phyloP scores from a whole-genome alignment of 1,140 invertebrate species.

The Cherax destructor region DNA sequence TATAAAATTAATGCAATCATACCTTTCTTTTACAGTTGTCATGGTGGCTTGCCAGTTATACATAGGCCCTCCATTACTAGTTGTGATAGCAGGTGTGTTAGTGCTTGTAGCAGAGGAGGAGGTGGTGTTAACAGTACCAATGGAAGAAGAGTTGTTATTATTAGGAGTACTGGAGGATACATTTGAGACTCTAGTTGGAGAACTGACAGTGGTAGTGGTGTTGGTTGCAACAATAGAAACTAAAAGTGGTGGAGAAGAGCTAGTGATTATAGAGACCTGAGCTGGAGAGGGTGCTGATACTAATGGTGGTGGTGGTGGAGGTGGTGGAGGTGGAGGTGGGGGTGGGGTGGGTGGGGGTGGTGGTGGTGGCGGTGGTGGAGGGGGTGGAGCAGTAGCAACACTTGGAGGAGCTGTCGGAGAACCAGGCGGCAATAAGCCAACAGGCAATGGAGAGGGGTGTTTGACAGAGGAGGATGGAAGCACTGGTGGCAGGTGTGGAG shows the following conservation, averaged over 20 bases:
- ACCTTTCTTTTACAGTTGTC: constrained; percentile 53
- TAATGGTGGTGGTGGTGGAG: not conserved
- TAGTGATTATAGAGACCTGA: not conserved
- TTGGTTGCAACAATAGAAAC: not conserved
- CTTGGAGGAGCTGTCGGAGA: not conserved
- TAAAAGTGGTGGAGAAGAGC: not conserved
- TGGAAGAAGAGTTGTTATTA: constrained; percentile 8
- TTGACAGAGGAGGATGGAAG: not conserved
- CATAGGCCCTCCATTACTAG: constrained; percentile 26
- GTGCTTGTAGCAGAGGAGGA: constrained; percentile 13
- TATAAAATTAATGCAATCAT: not conserved
- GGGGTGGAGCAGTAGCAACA: not conserved
- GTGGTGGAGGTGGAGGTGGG: not conserved
- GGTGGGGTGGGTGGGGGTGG: not conserved
- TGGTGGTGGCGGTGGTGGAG: not conserved
- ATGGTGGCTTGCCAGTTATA: constrained; percentile 55
- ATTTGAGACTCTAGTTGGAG: constrained; percentile 6
- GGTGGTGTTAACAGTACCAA: not conserved
- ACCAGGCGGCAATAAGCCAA: not conserved
- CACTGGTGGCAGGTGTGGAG: constrained; percentile 10
- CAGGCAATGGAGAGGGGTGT: not conserved
- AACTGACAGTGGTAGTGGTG: not conserved
- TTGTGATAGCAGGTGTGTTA: not conserved
- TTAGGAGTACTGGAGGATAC: not conserved
- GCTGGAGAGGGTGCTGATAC: not conserved